phyloP scores from a whole-genome alignment of 2,113 vertebrate genomes.

The Etia nguti region DNA sequence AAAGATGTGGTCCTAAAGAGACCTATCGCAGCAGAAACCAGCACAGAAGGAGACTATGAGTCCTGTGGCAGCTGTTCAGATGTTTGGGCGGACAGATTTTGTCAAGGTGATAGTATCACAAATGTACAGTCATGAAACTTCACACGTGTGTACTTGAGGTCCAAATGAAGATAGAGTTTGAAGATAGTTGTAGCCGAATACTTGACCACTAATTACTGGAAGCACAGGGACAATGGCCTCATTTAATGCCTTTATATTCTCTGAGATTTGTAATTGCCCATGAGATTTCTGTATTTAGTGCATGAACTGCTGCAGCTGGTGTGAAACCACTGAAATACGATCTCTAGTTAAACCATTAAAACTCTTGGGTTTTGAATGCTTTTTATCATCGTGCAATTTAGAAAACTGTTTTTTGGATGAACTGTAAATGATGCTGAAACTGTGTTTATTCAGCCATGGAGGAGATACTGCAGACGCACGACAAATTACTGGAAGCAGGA shows the following conservation, averaged over 20 bases:
- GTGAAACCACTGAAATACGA: neutral
- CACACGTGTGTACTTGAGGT: neutral
- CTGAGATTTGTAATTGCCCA: neutral
- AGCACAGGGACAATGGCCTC: neutral
- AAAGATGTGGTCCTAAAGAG: neutral
- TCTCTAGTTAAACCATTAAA: neutral
- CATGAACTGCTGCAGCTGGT: neutral
- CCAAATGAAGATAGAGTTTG: neutral
- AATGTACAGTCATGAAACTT: neutral
- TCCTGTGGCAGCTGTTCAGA: neutral
- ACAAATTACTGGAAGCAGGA: neutral
- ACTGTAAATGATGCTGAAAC: neutral
- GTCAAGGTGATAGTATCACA: neutral
- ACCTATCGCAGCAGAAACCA: neutral
- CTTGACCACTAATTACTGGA: neutral
- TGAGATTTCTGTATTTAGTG: neutral
- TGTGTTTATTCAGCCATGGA: neutral
- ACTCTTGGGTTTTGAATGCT: neutral
- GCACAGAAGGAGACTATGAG: neutral
- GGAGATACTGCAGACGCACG: neutral
- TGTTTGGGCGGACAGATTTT: fast-evolving
- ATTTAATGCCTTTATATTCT: neutral
- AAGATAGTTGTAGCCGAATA: neutral
- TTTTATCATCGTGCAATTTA: neutral
- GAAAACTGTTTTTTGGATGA: neutral